Evolutionary conservation across 1,140 invertebrate species (phyloP).

Genomic region (Choristoneura fumiferana): DNA sequence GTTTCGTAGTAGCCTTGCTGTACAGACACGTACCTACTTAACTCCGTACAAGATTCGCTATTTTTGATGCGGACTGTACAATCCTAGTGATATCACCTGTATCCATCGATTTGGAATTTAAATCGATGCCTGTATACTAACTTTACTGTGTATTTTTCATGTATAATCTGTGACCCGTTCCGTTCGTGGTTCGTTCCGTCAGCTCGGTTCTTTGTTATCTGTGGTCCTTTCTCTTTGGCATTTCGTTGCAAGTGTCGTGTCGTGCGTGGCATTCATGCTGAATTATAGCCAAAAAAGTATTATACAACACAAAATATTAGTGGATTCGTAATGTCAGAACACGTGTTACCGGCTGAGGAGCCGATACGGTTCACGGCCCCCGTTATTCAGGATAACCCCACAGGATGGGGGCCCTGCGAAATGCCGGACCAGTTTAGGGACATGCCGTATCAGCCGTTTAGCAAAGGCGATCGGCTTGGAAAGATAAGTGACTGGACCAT

Average conservation of each 20-base stretch:
- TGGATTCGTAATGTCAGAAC: conserved; percentile 60
- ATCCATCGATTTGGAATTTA: no score
- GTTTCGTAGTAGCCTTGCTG: no score
- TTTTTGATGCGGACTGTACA: no score
- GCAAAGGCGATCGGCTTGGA: conserved; percentile 97
- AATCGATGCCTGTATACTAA: no score
- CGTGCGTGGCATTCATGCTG: conserved; percentile 54
- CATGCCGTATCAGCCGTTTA: conserved; percentile 99
- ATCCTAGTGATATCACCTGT: no score
- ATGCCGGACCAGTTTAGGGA: conserved; percentile 97
- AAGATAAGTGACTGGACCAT: conserved; percentile 99
- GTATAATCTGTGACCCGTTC: no score
- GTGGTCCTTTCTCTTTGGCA: conserved; percentile 17
- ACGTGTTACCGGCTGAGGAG: conserved; percentile 72
- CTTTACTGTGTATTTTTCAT: no score
- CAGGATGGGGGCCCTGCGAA: conserved; percentile 97
- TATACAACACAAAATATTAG: neutral
- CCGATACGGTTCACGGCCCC: conserved; percentile 82
- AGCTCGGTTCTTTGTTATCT: conserved; percentile 7
- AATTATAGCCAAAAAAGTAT: conserved; percentile 13
- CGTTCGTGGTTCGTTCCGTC: no score
- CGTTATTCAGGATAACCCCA: conserved; percentile 91
- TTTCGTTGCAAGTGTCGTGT: conserved; percentile 52
- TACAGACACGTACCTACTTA: no score
- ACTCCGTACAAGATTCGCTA: no score